Evolutionary conservation across 2,113 vertebrate genomes (phyloP), one percentile per base, ranked within the genome.

Genomic region (Lycaon pictus): DNA sequence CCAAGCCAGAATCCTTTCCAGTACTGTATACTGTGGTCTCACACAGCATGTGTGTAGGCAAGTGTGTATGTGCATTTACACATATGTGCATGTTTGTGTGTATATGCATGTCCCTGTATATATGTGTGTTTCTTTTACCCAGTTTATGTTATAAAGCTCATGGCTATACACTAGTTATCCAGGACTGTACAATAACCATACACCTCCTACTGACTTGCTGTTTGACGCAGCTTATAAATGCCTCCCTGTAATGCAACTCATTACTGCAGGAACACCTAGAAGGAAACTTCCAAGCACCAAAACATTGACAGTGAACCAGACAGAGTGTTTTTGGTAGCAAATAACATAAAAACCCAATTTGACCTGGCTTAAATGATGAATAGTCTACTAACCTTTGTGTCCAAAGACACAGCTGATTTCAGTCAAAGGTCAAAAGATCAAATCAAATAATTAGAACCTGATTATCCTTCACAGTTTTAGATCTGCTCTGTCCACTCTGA

Each of bases 141-240:
- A 12, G 4, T 80, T 69, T 51, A 69, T 9, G 77, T n/a, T 62
- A 29, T 53, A 29, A 89, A 74, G 23, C 32, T 55, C 86, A 55
- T 0, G 1, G 9, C 11, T 19, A 22, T 11, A 8, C 25, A 12
- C 69, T 22, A 37, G 10, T 12, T 19, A 2, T 6, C 27, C 37
- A 16, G 13, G 1, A 17, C 3, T 7, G 3, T 53, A 4, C 13
- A 4, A 17, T 1, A 20, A 19, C 3, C 7, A 11, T 1, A 3
- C 3, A 2, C 58, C 10, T 25, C 25, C 10, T 32, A 16, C 37
- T 3, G 3, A 12, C 17, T 9, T 71, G 32, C 5, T 16, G 29
- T 23, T 16, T 19, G 53, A 32, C 8, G 23, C 11, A 53, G 23
- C 37, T 15, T 29, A 1, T 13, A 10, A 15, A 16, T 56, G 2